These are phyloP conservation scores for Squalus acanthias DNA, from an alignment of 2,797 vertebrate genomes.

Conservation along the genomic window DNA sequence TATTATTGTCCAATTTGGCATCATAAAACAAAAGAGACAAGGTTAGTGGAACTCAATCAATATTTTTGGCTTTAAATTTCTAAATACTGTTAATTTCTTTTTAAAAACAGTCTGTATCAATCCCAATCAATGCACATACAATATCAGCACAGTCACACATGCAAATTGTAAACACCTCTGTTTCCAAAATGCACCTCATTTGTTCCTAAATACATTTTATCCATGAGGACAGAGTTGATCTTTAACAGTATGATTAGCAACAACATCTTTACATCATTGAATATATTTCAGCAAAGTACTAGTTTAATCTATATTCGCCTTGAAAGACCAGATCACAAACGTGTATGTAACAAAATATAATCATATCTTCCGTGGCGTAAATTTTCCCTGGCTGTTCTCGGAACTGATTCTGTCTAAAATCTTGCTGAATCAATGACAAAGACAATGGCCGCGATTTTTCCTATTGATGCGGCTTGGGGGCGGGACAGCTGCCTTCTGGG, in stretches of 20 bases:
- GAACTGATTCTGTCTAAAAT: neutral
- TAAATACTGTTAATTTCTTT: neutral
- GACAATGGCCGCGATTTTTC: too few species aligned
- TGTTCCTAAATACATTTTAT: neutral
- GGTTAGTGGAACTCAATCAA: neutral
- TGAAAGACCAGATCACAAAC: neutral
- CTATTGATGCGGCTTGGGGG: too few species aligned
- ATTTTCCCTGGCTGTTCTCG: neutral
- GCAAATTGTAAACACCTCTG: neutral
- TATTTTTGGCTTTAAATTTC: neutral
- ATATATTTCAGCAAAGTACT: neutral
- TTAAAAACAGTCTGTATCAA: neutral
- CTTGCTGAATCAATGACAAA: neutral
- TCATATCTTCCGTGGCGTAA: neutral
- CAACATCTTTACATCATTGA: neutral
- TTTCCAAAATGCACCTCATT: neutral
- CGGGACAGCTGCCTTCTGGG: too few species aligned
- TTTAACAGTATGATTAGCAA: neutral
- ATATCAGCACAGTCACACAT: neutral
- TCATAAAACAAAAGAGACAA: neutral
- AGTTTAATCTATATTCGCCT: neutral
- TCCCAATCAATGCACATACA: neutral
- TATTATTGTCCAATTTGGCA: neutral
- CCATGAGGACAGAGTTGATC: neutral
- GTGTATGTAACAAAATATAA: neutral